phyloP scores from a whole-genome alignment of 2,888 invertebrate species.

The Eristalis pertinax region DNA sequence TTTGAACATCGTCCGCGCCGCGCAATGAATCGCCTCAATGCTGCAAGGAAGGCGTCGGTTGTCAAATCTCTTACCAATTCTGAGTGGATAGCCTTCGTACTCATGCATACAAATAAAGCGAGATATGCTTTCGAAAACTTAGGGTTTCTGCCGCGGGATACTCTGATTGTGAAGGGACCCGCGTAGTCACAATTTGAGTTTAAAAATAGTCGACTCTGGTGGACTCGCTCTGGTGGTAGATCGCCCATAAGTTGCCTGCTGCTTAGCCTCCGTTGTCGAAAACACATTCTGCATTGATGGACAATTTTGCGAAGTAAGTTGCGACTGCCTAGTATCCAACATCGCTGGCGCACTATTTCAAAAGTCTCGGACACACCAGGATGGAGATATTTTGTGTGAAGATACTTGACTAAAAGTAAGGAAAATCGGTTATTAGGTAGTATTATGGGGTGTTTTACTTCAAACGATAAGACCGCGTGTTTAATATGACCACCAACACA shows the following conservation, averaged over 20 bases:
- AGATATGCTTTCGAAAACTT: too few species aligned
- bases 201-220: background rate
- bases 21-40: too few species aligned
- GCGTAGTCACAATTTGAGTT: background rate
- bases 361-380: background rate
- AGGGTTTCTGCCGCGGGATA: too few species aligned
- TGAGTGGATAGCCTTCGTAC: background rate
- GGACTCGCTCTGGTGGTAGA: background rate
- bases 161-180: too few species aligned
- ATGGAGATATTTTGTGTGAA: background rate
- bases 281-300: background rate
- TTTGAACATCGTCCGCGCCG: background rate
- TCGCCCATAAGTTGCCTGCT: background rate
- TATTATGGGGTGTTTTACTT: too few species aligned
- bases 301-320: background rate
- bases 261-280: background rate
- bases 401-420: too few species aligned
- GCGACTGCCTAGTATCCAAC: too few species aligned
- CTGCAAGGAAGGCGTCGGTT: background rate
- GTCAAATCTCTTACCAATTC: conserved; percentile 3
- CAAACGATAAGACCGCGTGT: background rate
- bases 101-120: background rate
- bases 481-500: background rate
- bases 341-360: too few species aligned
- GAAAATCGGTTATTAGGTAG: too few species aligned